Conservation (phyloP, 2,797 vertebrate genomes). For the Lacerta agilis region DNA sequence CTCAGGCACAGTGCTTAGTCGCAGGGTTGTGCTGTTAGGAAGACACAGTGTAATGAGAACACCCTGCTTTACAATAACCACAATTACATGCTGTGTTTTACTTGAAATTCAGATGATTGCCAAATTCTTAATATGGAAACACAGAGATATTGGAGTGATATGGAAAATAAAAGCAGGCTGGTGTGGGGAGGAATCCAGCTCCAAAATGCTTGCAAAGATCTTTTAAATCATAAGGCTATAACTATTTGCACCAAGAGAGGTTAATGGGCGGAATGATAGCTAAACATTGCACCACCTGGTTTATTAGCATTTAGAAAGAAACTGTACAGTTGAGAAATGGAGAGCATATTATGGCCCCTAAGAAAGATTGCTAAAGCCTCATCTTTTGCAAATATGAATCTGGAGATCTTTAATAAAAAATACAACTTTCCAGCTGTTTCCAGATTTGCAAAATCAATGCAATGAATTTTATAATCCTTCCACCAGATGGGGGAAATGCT, state of each 20-base stretch:
- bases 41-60: neutral
- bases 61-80: neutral
- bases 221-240: constrained; percentile 41
- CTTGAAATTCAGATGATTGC: neutral
- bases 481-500: constrained; percentile 74
- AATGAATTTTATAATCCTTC: constrained; percentile 72
- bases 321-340: constrained; percentile 62
- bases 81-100: neutral
- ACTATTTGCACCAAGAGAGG: constrained; percentile 58
- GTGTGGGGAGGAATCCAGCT: constrained; percentile 12
- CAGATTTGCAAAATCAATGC: constrained; percentile 74
- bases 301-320: constrained; percentile 68
- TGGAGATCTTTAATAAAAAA: constrained; percentile 67
- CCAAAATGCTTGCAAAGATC: constrained; percentile 26
- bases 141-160: constrained; percentile 25
- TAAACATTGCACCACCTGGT: constrained; percentile 57
- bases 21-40: neutral
- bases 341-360: constrained; percentile 64
- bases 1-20: neutral
- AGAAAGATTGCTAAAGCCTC: constrained; percentile 52
- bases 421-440: constrained; percentile 77
- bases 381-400: constrained; percentile 68
- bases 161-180: neutral
- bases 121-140: neutral
- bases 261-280: constrained; percentile 59